Base-by-base conservation (phyloP, 2,113 vertebrate genomes). In the Nerophis lumbriciformis region DNA sequence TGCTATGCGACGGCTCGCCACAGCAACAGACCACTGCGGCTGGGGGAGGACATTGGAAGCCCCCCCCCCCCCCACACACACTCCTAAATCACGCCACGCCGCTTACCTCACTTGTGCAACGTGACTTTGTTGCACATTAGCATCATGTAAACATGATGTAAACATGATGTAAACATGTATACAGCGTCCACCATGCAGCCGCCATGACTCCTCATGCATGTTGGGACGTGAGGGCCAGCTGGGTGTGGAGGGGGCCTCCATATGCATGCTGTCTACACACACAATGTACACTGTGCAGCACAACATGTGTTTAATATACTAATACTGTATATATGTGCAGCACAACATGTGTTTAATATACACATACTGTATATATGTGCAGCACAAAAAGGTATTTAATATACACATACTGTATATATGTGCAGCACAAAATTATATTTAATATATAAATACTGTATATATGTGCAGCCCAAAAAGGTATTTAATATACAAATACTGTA, bases 1-100 rank as follows among this genome's bases (percentile, higher is more conserved):
- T 61, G 58, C 72, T 36, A 56, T 71, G 84, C 80, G 79, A 80
- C 75, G 69, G 67, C 65, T 66, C 63, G 57, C 68, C 50, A 63
- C 59, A 21, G 60, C 63, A 59, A 59, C 42, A 12, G 42, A 11
- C 42, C 68, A 35, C 58, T 72, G 73, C 78, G 58, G 73, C 53
- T 13, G 35, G 49, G 49, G 2, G 49, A 16, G n/a, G 49, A 51
- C 16, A 3, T 15, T 42, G 53, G 36, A 42, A 16, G 36, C 37
- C 53, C 53, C 12, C 5, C 6, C 11, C 16, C 19, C 19, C 19
- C 19, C 19, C 19, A 19, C 19, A 2, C 19, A n/a, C 3, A 16
- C 49, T 51, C 52, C 4, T 1, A 19, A 57, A 57, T 42, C 54
- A 42, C 54, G 54, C 10, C 54, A 44, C 39, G 16, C 54, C 37